Percentiles rank a stretch among this genome's conserved stretches.
Conservation (phyloP, 2,797 vertebrate genomes). For the Benthosema pterotum region DNA sequence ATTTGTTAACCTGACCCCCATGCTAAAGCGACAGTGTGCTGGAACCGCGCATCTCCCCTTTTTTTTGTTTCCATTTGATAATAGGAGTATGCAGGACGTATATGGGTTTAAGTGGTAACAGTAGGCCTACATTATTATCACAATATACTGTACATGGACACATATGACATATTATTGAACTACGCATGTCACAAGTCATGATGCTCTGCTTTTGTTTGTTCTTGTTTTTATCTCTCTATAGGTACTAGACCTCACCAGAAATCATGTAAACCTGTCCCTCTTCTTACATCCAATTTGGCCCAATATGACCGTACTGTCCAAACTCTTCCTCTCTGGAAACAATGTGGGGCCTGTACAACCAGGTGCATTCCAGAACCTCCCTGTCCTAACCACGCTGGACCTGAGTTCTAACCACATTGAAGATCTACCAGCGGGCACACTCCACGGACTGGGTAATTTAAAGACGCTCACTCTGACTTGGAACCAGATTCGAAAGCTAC, state of each 20-base stretch:
- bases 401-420: slow-evolving; percentile 68
- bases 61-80: no score
- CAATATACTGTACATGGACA: no score
- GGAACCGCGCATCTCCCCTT: no score
- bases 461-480: slow-evolving; percentile 58
- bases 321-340: slow-evolving; percentile 67
- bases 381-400: slow-evolving; percentile 63
- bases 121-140: no score
- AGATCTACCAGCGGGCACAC: slow-evolving; percentile 40
- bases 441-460: slow-evolving; percentile 59
- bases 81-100: no score
- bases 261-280: slow-evolving; percentile 50
- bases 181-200: no score
- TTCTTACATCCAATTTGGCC: slow-evolving; percentile 43
- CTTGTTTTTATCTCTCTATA: slow-evolving; percentile 15
- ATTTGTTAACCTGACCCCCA: no score
- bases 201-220: neutral
- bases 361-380: slow-evolving; percentile 50
- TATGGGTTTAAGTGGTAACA: no score
- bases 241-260: slow-evolving; percentile 70
- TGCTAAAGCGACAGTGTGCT: no score
- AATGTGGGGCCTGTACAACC: slow-evolving; percentile 35
- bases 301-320: slow-evolving; percentile 54
- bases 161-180: no score
- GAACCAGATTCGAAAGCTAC: slow-evolving; percentile 60